Evolutionary conservation across 2,888 invertebrate species (phyloP), one percentile per base, ranked within the genome.

Genomic region (Drosophila siamana): DNA sequence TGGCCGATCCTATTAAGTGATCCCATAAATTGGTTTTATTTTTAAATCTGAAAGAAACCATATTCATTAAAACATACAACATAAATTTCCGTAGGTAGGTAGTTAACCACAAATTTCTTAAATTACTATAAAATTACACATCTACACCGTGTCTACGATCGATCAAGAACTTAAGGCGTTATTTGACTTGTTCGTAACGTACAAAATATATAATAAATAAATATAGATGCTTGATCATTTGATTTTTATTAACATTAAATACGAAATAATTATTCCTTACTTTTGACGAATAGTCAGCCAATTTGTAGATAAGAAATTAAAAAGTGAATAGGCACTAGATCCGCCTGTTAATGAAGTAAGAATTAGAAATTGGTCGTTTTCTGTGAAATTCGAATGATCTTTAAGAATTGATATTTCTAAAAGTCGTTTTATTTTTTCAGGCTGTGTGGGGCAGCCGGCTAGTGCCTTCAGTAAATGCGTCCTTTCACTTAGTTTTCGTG

Each of bases 381-480:
- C 96, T 0, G 95, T 95, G 79, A 97, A 96, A 88, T 96, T 96
- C 0, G 93, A 94, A 81, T 95, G 95, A 16, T 94, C 94, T 74
- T 95, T 94, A 46, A 96, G 89, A 38, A 96, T 93, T 0, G 96
- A 95, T 5, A 95, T 93, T 79, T 95, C 95, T 30, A 97, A 89
- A 11, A 95, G 88, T 61, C 93, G 93, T 79, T 94, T 93, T 41
- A 96, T 95, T 91, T 96, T 96, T 76, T 93, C 93, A 0, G 94
- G 92, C 55, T 96, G 95, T n/a, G 94, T 94, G 0, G 96, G 96
- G 90, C 97, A 97, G 0, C 97, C 96, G 0, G 96, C 96, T 2
- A 96, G 92, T 0, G 95, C 96, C 91, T 96, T 96, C 50, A 96
- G 91, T 2, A 97, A 93, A 90, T 95, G 96, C 0, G 96, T 96